Evolutionary conservation across 1,140 invertebrate species (phyloP).

Genomic region (Polyergus mexicanus): DNA sequence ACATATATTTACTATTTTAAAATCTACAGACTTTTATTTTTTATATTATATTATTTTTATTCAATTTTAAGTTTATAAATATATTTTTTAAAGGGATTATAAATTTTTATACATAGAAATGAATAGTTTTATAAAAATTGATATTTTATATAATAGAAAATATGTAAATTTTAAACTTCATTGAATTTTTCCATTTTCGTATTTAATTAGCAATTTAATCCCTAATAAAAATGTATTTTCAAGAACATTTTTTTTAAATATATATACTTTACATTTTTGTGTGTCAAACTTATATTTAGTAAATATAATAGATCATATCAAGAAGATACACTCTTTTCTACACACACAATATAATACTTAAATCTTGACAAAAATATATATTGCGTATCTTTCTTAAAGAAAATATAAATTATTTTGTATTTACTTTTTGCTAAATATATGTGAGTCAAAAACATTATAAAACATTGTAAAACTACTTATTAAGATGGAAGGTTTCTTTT

Average conservation of each 20-base stretch:
- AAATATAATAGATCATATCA: slow-evolving; percentile 33
- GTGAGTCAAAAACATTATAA: background rate
- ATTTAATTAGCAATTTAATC: background rate
- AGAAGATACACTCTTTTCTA: slow-evolving; percentile 6
- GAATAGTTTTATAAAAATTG: background rate
- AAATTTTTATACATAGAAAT: background rate
- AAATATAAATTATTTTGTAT: slow-evolving; percentile 20
- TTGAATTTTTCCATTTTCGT: background rate
- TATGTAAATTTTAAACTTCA: background rate
- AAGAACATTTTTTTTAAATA: slow-evolving; percentile 19
- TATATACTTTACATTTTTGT: slow-evolving; percentile 35
- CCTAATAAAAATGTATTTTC: slow-evolving; percentile 28
- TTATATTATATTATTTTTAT: background rate
- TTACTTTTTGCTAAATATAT: background rate
- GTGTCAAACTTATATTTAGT: slow-evolving; percentile 47
- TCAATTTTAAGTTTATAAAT: background rate
- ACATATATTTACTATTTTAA: background rate
- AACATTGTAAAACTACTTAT: background rate
- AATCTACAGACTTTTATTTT: background rate
- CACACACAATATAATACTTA: slow-evolving; percentile 13
- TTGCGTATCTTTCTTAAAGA: slow-evolving; percentile 5
- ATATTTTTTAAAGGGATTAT: background rate
- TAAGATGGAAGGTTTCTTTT: slow-evolving; percentile 51
- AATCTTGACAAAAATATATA: slow-evolving; percentile 21
- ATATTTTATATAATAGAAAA: background rate